Percentiles rank a stretch among this genome's conserved stretches.
Conservation (phyloP, 2,888 invertebrate genomes). For the Scaptomyza tumidula region DNA sequence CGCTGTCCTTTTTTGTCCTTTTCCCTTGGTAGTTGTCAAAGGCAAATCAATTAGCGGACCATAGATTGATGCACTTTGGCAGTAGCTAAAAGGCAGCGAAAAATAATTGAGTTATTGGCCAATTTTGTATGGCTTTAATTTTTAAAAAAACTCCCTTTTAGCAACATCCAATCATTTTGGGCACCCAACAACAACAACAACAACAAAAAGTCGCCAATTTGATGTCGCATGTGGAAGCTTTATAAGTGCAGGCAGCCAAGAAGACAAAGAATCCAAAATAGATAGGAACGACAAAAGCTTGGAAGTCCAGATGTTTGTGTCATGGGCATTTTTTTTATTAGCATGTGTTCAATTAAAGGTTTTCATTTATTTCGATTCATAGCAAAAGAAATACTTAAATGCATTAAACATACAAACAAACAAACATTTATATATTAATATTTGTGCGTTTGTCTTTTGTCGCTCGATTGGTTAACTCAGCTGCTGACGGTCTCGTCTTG, state of each 20-base stretch:
- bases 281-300: background rate
- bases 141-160: background rate
- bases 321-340: constrained; percentile 30
- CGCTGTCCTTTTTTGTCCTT: constrained; percentile 21
- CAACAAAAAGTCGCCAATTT: constrained; percentile 12
- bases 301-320: constrained; percentile 34
- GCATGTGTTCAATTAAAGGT: constrained; percentile 44
- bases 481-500: constrained; percentile 15
- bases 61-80: constrained; percentile 7
- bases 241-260: constrained; percentile 21
- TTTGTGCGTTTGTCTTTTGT: constrained; percentile 12
- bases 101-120: constrained; percentile 57
- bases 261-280: background rate
- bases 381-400: constrained; percentile 18
- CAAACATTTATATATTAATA: constrained; percentile 5
- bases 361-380: constrained; percentile 6
- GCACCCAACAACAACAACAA: background rate
- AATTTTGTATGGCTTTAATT: constrained; percentile 47
- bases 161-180: constrained; percentile 1
- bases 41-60: constrained; percentile 41
- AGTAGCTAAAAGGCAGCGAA: constrained; percentile 25
- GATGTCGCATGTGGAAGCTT: constrained; percentile 33
- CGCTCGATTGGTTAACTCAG: constrained; percentile 47
- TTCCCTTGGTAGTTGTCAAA: background rate
- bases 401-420: background rate